Conservation (phyloP, 2,888 invertebrate species). For the Acanthoscelides obtectus region DNA sequence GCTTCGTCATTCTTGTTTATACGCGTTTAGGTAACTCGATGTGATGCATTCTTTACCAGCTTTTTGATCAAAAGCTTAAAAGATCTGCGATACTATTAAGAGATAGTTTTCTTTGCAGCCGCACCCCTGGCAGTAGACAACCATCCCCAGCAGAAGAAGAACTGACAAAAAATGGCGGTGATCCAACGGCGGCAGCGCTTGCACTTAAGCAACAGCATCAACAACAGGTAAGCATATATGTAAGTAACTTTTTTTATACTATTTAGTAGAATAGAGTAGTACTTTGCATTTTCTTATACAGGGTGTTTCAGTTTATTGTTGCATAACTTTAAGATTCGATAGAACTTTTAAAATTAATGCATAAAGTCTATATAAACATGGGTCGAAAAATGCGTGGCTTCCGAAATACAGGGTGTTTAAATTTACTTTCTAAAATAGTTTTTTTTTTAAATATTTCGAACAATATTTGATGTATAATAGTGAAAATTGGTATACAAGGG, state of each 20-base stretch:
- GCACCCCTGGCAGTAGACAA: slow-evolving; percentile 86
- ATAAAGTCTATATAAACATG: too few species aligned
- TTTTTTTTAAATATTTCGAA: too few species aligned
- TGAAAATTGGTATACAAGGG: too few species aligned
- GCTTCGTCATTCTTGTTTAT: too few species aligned
- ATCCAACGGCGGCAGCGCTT: slow-evolving; percentile 50
- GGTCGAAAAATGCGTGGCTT: too few species aligned
- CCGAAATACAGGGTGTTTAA: too few species aligned
- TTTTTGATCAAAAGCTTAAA: not conserved
- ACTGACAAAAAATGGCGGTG: slow-evolving; percentile 53
- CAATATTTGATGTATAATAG: too few species aligned
- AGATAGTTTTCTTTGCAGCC: slow-evolving; percentile 53
- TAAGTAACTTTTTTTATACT: not conserved
- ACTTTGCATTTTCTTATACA: too few species aligned
- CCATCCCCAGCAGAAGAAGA: slow-evolving; percentile 89
- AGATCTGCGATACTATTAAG: slow-evolving; percentile 9
- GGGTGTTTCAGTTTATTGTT: too few species aligned
- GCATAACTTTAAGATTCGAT: too few species aligned
- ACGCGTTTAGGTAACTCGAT: not conserved
- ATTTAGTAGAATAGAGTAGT: not conserved
- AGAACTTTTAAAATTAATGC: too few species aligned
- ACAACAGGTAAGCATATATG: slow-evolving; percentile 24
- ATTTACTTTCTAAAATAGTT: too few species aligned
- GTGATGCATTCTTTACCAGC: not conserved
- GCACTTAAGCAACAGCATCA: slow-evolving; percentile 54